Base-by-base conservation (phyloP, 2,888 invertebrate genomes). In the Polymixis flavicincta region DNA sequence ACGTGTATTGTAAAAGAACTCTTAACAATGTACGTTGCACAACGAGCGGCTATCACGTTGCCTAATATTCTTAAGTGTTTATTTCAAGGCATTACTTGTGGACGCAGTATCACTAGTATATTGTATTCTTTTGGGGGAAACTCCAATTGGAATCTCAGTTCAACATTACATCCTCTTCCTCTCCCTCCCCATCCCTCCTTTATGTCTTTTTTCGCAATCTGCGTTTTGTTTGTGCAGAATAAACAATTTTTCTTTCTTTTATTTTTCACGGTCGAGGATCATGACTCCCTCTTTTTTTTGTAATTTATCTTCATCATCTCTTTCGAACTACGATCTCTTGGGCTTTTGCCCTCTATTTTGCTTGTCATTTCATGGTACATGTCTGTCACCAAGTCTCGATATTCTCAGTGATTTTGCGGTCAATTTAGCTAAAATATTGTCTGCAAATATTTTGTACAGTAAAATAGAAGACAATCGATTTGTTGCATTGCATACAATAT, bases 21-120 rank as follows among this genome's bases (percentile, higher is more conserved):
- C 80, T 83, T 74, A 78, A 83, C 73, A 74, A 82, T 83, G 83
- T 74, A n/a, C 65, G 48, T 83, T 82, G 63, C 81, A 68, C 74
- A 78, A 83, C 54, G 32, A 60, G 52, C 32, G 50, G 52, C 78
- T 73, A 82, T 83, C 70, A 83, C 52, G 65, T 83, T 82, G 82
- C 60, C 52, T 60, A 78, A 74, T 78, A 65, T 50, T 66, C 73
- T 81, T 70, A 54, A 74, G 57, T 59, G 28, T 67, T 75, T 83
- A 71, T 73, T 81, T 78, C 72, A 83, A 70, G 83, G 73, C 42
- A 59, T 69, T 82, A 54, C 59, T 70, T 67, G 42, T 78, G 55
- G 45, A 60, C 60, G 57, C 60, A 48, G 55, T 82, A 57, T 69
- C 54, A 55, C 67, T 61, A 65, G 14, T 59, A 32, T 52, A 25